Conservation (phyloP, 2,888 invertebrate species). For the Mesodorylaimus sp. region DNA sequence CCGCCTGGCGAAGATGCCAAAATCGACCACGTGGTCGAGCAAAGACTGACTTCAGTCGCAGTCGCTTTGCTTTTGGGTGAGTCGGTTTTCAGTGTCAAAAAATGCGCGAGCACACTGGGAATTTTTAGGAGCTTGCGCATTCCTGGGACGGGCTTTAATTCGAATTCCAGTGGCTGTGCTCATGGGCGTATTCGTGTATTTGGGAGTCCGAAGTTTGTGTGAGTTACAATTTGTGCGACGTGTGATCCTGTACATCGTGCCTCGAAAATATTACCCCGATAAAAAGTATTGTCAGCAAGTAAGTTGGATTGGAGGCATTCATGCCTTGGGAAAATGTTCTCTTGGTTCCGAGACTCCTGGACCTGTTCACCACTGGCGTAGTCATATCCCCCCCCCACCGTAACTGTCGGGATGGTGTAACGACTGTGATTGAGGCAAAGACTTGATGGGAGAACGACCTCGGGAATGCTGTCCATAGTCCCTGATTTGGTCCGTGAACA, state of each 20-base stretch:
- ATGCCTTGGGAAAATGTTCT: background rate
- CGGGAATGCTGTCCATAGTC: too few species aligned
- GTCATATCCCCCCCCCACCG: too few species aligned
- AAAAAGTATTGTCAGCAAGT: conserved; percentile 68
- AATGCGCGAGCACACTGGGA: too few species aligned
- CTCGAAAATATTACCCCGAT: conserved; percentile 79
- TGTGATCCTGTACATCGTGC: conserved; percentile 66
- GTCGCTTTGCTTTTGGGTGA: conserved; percentile 46
- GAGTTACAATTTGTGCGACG: conserved; percentile 85
- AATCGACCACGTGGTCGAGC: conserved; percentile 27
- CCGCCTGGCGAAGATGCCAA: conserved; percentile 10
- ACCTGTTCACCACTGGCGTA: too few species aligned
- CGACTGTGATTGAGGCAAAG: background rate
- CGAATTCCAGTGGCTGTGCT: conserved; percentile 73
- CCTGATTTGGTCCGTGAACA: too few species aligned
- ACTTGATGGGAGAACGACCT: too few species aligned
- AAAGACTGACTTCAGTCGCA: conserved; percentile 57
- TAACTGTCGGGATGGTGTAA: too few species aligned
- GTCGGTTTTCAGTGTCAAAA: too few species aligned
- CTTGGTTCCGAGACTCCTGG: background rate
- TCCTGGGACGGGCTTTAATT: background rate
- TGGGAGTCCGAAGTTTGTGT: conserved; percentile 69
- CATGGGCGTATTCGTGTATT: conserved; percentile 77
- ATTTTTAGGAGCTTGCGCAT: conserved; percentile 20
- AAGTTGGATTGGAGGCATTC: conserved; percentile 25